Evolutionary conservation across 2,797 vertebrate species (phyloP).

Genomic region (Lepilemur ruficaudatus): DNA sequence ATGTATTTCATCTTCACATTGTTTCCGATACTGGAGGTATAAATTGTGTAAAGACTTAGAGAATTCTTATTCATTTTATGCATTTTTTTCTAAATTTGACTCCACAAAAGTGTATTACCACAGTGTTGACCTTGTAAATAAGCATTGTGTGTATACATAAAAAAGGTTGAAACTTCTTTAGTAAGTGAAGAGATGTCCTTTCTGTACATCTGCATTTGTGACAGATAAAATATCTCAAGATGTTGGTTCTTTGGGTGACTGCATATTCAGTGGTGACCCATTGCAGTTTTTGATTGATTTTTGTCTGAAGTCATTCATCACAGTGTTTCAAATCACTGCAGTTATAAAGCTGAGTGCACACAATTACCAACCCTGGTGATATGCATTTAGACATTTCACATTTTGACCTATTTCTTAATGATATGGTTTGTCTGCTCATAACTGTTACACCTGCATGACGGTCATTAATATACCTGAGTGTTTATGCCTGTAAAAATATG

Average conservation of each 20-base stretch:
- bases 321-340: not conserved
- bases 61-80: not conserved
- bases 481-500: not conserved
- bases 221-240: not conserved
- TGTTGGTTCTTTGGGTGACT: not conserved
- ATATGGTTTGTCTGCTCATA: not conserved
- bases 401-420: not conserved
- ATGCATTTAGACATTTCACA: not conserved
- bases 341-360: not conserved
- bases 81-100: not conserved
- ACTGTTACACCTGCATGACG: not conserved
- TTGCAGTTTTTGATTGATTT: not conserved
- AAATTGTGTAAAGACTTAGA: not conserved
- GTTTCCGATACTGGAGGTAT: not conserved
- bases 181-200: not conserved
- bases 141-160: not conserved
- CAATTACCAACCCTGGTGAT: not conserved
- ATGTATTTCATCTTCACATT: not conserved
- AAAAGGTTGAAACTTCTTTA: not conserved
- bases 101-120: not conserved
- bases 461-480: not conserved
- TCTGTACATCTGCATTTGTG: not conserved
- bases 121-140: not conserved
- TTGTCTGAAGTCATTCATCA: not conserved
- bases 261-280: not conserved